Conservation (phyloP, 2,888 invertebrate genomes). For the Pogonocherus hispidulus region DNA sequence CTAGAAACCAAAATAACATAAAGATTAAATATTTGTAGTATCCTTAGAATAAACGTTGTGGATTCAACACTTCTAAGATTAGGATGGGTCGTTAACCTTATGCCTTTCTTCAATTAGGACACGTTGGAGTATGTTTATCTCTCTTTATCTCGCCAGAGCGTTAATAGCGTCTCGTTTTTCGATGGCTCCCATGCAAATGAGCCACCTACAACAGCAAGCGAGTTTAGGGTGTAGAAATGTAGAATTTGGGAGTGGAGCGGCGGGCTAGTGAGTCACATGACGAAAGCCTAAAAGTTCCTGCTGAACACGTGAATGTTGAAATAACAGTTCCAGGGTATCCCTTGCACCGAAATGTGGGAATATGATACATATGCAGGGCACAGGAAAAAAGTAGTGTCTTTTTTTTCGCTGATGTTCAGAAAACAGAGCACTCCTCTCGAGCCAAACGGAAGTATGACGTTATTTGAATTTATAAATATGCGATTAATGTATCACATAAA, state of each 20-base stretch:
- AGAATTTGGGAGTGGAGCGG: conserved; percentile 54
- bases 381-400: not conserved
- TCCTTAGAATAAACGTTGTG: conserved; percentile 40
- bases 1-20: conserved; percentile 27
- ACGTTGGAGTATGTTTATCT: conserved; percentile 46
- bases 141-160: conserved; percentile 10
- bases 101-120: conserved; percentile 52
- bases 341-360: conserved; percentile 27
- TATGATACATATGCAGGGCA: conserved; percentile 25
- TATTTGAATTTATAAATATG: too few species aligned
- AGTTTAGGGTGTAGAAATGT: conserved; percentile 51
- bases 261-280: conserved; percentile 51
- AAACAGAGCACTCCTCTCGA: not conserved
- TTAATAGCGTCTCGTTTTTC: conserved; percentile 9
- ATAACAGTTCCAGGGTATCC: conserved; percentile 27
- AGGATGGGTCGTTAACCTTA: conserved; percentile 62
- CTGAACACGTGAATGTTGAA: conserved; percentile 37
- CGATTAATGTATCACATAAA: too few species aligned
- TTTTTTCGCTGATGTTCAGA: not conserved
- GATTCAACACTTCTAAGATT: conserved; percentile 61
- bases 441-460: too few species aligned
- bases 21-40: conserved; percentile 43
- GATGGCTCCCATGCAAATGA: conserved; percentile 52
- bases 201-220: conserved; percentile 48
- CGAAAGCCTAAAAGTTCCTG: conserved; percentile 52